Conservation (phyloP, 2,113 vertebrate genomes). For the Cebus imitator region DNA sequence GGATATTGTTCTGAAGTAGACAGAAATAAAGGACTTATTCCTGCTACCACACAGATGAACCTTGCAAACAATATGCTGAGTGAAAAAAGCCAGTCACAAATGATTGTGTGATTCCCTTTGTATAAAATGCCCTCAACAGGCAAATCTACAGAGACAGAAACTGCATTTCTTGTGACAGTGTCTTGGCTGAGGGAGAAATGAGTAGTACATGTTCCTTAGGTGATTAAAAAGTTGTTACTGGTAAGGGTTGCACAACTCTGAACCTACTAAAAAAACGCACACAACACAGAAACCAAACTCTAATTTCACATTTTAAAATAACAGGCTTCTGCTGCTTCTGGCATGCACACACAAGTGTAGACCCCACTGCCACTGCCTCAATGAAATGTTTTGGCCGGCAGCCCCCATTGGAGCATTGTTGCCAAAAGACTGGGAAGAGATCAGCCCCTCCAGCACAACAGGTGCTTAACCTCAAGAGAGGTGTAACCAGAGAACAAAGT, state of each 20-base stretch:
- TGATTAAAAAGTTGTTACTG: fast-evolving
- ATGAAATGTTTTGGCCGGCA: too few species aligned
- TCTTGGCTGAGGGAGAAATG: fast-evolving
- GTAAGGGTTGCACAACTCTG: too few species aligned
- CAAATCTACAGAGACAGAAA: not conserved
- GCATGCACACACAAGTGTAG: too few species aligned
- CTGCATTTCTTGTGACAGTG: not conserved
- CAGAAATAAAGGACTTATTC: fast-evolving
- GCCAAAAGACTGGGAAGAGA: too few species aligned
- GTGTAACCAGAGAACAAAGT: too few species aligned
- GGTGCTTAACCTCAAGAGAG: too few species aligned
- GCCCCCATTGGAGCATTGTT: too few species aligned
- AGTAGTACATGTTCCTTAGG: not conserved
- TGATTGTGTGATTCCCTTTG: not conserved
- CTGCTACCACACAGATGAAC: not conserved
- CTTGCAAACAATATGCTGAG: too few species aligned
- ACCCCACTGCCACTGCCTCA: too few species aligned
- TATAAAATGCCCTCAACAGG: not conserved
- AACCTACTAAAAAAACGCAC: not conserved
- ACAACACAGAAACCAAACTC: not conserved
- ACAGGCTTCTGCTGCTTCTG: too few species aligned
- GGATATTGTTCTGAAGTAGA: too few species aligned
- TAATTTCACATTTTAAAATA: not conserved
- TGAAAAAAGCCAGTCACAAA: not conserved
- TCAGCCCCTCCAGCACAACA: too few species aligned